Evolutionary conservation across 2,113 vertebrate species (phyloP).

Genomic region (Rutilus rutilus): DNA sequence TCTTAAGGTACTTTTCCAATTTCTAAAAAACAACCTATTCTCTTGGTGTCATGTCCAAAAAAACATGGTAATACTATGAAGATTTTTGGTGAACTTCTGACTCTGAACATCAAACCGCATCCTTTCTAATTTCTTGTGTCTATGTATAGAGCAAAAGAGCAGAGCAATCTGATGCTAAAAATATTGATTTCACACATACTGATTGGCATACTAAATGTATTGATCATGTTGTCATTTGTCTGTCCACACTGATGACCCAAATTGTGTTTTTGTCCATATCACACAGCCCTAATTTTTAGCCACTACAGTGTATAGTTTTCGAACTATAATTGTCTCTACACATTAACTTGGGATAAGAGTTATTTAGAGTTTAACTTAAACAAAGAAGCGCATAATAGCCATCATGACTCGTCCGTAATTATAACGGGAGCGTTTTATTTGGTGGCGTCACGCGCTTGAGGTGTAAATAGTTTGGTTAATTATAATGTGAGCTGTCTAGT

Average conservation of each 20-base stretch:
- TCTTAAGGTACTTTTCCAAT: not conserved
- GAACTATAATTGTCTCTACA: no score
- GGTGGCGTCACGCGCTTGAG: not conserved
- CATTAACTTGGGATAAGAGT: no score
- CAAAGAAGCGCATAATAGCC: no score
- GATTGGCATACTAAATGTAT: not conserved
- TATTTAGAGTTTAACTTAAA: no score
- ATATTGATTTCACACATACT: not conserved
- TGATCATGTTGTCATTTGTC: not conserved
- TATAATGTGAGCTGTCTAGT: not conserved
- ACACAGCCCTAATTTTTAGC: no score
- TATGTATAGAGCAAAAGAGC: not conserved
- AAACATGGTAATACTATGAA: not conserved
- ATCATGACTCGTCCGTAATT: no score
- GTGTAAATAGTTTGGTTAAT: not conserved
- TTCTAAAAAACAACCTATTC: not conserved
- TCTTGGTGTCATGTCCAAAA: not conserved
- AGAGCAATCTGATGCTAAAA: not conserved
- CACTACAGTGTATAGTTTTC: no score
- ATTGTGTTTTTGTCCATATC: no score
- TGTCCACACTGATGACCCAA: not conserved
- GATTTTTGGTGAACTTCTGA: not conserved
- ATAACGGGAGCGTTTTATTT: no score
- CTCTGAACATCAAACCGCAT: not conserved
- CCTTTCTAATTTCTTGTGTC: not conserved